Base-by-base conservation (phyloP, 2,888 invertebrate genomes). In the Plebejus argus region DNA sequence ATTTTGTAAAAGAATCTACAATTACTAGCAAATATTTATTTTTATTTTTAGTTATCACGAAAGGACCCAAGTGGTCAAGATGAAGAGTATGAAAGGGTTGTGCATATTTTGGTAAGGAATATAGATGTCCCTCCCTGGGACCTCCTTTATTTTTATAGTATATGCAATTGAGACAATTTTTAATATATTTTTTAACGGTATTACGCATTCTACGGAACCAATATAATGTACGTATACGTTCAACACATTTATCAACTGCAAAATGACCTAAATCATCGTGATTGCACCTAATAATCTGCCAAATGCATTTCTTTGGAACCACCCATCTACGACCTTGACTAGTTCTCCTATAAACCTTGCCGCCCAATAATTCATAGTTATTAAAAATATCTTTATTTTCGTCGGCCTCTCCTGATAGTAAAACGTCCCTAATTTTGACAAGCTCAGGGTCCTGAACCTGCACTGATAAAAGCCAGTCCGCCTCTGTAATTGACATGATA, bases 281-380 rank as follows among this genome's bases (percentile, higher is more conserved):
- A 76, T 81, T 78, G 33, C 70, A 66, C 76, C 81, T 45, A 15
- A 61, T 61, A n/a, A 83, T 80, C 76, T 84, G 83, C 83, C 82
- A 84, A 4, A 83, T 79, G 75, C 83, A 84, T 7, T 66, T 76
- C 49, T 83, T 84, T 74, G 84, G 83, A 0, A 84, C 83, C 8
- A 84, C 78, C 83, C 84, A 85, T 1, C 83, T 81, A 12, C 83
- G 81, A 15, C 85, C 84, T 6, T 76, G 45, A 0, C n/a, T 58
- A 5, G 84, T 84, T 61, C 83, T 12, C 58, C 82, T 77, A 56
- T 85, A 85, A 0, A 84, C 81, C 75, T 84, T 84, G 3, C 39
- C 39, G 15, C 49, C 76, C 45, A 76, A 53, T 28, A 76, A 23
- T 18, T 76, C 39, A 39, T 76, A 76, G 12, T 39, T 45, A 76